These are phyloP conservation scores for Leptinotarsa peninsularis DNA, from an alignment of 2,888 invertebrate species.

Conservation along the genomic window DNA sequence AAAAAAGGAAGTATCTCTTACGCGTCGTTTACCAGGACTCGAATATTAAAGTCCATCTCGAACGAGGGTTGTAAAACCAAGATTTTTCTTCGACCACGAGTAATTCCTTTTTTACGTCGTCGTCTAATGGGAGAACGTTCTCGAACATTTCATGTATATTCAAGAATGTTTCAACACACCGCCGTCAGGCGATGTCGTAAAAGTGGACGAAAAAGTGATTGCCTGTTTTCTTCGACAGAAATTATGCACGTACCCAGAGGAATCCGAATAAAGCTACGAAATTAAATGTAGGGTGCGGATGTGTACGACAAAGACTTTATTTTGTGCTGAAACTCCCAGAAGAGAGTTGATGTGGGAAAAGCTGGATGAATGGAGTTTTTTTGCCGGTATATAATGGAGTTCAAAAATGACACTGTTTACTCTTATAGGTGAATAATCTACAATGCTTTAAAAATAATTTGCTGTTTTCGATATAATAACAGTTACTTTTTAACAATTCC, in stretches of 20 bases:
- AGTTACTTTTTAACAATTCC: background rate
- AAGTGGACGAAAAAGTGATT: slow-evolving; percentile 9
- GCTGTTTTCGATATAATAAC: background rate
- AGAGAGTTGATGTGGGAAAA: background rate
- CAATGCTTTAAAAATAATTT: too few relatives aligned
- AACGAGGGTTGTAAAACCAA: background rate
- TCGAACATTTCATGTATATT: background rate
- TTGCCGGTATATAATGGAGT: background rate
- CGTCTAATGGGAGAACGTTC: background rate
- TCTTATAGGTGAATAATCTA: too few relatives aligned
- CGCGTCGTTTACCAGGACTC: background rate
- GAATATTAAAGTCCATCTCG: background rate
- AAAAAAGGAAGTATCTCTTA: background rate
- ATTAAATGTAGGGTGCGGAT: slow-evolving; percentile 27
- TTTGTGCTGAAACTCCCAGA: background rate
- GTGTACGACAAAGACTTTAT: background rate
- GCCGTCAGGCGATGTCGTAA: background rate
- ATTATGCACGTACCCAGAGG: slow-evolving; percentile 28
- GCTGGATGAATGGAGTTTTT: background rate
- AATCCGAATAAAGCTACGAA: slow-evolving; percentile 33
- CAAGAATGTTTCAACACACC: slow-evolving; percentile 1
- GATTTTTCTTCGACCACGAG: background rate
- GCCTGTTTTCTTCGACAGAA: background rate
- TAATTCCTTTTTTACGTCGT: background rate
- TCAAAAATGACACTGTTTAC: background rate